These are phyloP conservation scores for Anoplophora glabripennis DNA, from an alignment of 1,140 invertebrate species.

Conservation along the genomic window DNA sequence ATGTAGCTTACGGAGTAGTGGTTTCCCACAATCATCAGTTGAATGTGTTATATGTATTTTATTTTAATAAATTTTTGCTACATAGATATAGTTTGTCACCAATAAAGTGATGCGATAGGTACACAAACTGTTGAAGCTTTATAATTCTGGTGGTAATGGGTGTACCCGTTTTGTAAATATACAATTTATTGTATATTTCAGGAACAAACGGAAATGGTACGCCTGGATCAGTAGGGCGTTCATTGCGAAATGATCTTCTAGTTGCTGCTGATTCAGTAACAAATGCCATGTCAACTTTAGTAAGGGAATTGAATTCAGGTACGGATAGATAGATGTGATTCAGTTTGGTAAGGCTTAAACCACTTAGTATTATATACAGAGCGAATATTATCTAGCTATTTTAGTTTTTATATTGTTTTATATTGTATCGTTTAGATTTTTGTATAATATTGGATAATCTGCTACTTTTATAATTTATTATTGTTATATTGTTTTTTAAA, in stretches of 20 bases:
- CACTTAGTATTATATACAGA: slow-evolving; percentile 25
- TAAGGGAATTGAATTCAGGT: slow-evolving; percentile 93
- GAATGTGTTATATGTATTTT: too few species aligned
- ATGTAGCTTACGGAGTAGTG: too few species aligned
- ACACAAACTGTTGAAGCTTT: too few species aligned
- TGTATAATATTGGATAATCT: neutral
- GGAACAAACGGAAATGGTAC: slow-evolving; percentile 46
- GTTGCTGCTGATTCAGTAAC: slow-evolving; percentile 94
- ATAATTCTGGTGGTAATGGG: too few species aligned
- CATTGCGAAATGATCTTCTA: slow-evolving; percentile 78
- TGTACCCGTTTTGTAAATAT: too few species aligned
- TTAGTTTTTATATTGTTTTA: slow-evolving; percentile 11
- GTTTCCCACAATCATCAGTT: too few species aligned
- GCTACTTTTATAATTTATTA: neutral
- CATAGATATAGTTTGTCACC: too few species aligned
- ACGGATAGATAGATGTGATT: slow-evolving; percentile 40
- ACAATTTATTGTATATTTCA: slow-evolving; percentile 8
- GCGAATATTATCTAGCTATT: slow-evolving; percentile 1
- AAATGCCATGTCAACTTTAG: slow-evolving; percentile 93
- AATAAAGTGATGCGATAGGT: too few species aligned
- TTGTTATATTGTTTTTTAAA: slow-evolving; percentile 1
- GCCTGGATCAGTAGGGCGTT: slow-evolving; percentile 57
- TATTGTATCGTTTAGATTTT: slow-evolving; percentile 11
- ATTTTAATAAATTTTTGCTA: too few species aligned
- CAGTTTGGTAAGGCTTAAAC: slow-evolving; percentile 11